Evolutionary conservation across 92 coral and sea anemone species (phyloP).

Genomic region (Plumapathes pennacea): DNA sequence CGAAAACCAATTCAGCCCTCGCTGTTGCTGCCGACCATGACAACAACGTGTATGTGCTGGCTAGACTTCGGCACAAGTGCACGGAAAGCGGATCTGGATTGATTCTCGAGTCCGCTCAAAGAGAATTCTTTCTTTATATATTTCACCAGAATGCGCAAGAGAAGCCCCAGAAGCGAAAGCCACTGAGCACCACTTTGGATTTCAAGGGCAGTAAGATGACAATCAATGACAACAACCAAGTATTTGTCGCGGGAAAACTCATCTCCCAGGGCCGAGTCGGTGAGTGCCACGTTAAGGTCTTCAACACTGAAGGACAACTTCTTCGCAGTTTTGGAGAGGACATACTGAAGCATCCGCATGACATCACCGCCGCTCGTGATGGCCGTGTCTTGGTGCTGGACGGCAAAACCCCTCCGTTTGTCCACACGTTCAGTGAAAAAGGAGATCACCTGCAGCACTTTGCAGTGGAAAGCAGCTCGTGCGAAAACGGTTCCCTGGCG

Average conservation of each 20-base stretch:
- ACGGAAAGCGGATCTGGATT: not conserved
- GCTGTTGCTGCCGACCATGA: constrained; percentile 6
- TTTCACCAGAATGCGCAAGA: too few species aligned
- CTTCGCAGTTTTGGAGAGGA: constrained; percentile 12
- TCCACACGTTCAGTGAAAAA: constrained; percentile 19
- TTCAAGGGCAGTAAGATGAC: not conserved
- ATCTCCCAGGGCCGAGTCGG: too few species aligned
- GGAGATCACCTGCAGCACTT: constrained; percentile 10
- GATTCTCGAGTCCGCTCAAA: constrained; percentile 3
- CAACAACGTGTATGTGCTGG: constrained; percentile 16
- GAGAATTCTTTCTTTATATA: too few species aligned
- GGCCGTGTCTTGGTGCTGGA: constrained; percentile 22
- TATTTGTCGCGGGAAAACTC: constrained; percentile 3
- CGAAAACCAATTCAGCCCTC: not conserved
- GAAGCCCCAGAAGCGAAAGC: too few species aligned
- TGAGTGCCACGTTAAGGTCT: constrained; percentile 9
- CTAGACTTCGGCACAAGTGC: not conserved
- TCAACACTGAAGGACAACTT: constrained; percentile 9
- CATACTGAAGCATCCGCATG: constrained; percentile 1
- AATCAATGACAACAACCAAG: constrained; percentile 1
- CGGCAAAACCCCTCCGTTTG: not conserved
- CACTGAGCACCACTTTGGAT: too few species aligned
- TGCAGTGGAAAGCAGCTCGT: not conserved
- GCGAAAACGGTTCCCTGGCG: too few species aligned
- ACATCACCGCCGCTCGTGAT: constrained; percentile 10